Evolutionary conservation across 2,113 vertebrate genomes (phyloP).

Genomic region (Percopsis transmontana): DNA sequence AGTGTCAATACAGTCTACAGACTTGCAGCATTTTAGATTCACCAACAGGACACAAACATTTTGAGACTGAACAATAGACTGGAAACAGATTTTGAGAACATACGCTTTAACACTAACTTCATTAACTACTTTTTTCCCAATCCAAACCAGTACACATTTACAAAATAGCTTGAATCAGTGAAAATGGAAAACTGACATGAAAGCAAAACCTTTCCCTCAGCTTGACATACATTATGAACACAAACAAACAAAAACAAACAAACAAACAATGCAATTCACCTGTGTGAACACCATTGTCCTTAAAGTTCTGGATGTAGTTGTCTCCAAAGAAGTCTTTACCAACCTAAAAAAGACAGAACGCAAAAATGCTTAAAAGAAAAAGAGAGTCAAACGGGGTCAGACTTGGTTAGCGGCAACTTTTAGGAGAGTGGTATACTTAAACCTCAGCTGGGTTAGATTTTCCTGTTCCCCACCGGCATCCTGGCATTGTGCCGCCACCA

Average conservation of each 20-base stretch:
- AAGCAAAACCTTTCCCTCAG: no score
- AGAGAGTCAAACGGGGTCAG: conserved; percentile 68
- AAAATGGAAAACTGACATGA: no score
- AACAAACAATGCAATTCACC: conserved; percentile 78
- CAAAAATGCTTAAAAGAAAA: conserved; percentile 66
- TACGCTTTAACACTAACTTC: conserved; percentile 4
- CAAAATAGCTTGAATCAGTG: background rate
- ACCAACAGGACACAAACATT: background rate
- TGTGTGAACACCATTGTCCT: conserved; percentile 88
- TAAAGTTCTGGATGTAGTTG: conserved; percentile 93
- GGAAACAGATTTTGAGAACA: conserved; percentile 8
- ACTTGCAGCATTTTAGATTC: no score
- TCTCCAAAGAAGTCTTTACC: conserved; percentile 96
- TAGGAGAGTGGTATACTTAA: conserved; percentile 72
- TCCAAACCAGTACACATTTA: no score
- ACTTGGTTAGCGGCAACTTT: conserved; percentile 79
- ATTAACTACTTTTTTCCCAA: background rate
- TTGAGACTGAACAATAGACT: background rate
- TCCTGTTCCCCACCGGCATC: conserved; percentile 74
- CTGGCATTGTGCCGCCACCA: conserved; percentile 74
- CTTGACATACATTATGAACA: background rate
- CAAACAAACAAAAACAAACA: conserved; percentile 38
- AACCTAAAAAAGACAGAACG: conserved; percentile 84
- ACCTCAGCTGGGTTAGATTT: conserved; percentile 73
- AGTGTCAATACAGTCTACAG: no score